These are phyloP conservation scores for Bovichtus variegatus DNA, from an alignment of 2,797 vertebrate species.

Conservation along the genomic window DNA sequence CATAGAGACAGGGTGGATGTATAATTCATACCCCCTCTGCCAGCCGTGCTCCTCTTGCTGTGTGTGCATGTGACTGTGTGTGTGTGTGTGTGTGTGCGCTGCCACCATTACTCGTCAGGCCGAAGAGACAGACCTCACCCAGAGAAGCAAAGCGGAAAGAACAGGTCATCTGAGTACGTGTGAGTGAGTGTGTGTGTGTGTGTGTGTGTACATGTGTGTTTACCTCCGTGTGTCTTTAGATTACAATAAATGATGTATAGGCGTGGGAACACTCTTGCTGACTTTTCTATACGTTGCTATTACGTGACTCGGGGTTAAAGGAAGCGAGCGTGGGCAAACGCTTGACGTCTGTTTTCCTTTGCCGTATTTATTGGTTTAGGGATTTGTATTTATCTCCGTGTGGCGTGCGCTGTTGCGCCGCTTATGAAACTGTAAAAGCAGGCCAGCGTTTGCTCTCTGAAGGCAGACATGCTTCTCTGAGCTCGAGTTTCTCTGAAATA, in stretches of 20 bases:
- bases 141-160: constrained; percentile 62
- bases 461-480: constrained; percentile 76
- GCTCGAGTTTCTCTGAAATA: constrained; percentile 80
- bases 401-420: constrained; percentile 24
- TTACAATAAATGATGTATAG: constrained; percentile 71
- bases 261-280: constrained; percentile 70
- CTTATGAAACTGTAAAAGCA: constrained; percentile 73
- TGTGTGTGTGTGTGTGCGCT: constrained; percentile 22
- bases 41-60: constrained; percentile 81
- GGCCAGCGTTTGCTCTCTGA: constrained; percentile 66
- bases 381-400: constrained; percentile 55
- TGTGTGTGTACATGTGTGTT: constrained; percentile 33
- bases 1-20: constrained; percentile 89
- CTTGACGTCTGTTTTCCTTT: constrained; percentile 62
- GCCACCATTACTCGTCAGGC: constrained; percentile 57
- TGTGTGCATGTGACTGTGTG: constrained; percentile 35
- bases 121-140: constrained; percentile 53
- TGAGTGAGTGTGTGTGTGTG: constrained; percentile 43
- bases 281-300: constrained; percentile 42
- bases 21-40: constrained; percentile 91
- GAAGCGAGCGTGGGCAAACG: constrained; percentile 35
- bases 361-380: constrained; percentile 51
- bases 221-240: constrained; percentile 42
- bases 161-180: constrained; percentile 63
- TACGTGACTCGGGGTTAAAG: constrained; percentile 40